Base-by-base conservation (phyloP, 2,888 invertebrate species). In the Temnothorax rugatulus region DNA sequence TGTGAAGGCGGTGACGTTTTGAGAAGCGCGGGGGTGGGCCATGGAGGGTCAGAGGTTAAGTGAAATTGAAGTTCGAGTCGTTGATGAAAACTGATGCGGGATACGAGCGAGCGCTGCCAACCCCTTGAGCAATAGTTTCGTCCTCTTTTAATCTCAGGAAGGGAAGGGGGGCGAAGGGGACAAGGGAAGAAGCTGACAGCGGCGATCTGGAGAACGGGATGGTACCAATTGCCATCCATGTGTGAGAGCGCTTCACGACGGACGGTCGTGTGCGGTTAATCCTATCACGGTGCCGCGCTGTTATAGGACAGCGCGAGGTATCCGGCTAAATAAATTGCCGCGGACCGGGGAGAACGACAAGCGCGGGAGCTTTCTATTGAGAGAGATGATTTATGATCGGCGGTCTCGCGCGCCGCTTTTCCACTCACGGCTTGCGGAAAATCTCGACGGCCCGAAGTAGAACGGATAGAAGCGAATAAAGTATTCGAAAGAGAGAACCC, bases 51-150 rank as follows among this genome's bases (percentile, higher is more conserved):
- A 54, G 84, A 63, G 86, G 84, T 90, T 88, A 89, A 92, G 90
- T 89, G 90, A 90, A 91, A 92, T 92, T 91, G 91, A 92, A 91
- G 91, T 92, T 90, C 41, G 83, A 82, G 54, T 85, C 85, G 86
- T 84, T 89, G 89, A 91, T 89, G 90, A 91, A 90, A 92, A 88
- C 88, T 68, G 68, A 84, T 68, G 87, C 76, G 69, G 71, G 82
- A 84, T 82, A 85, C 89, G 79, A 88, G 86, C 89, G 79, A 88
- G 86, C 86, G 82, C 83, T 41, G 63, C 29, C 52, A 8, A 25
- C 84, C 73, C 83, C 81, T 82, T 84, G 85, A 73, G 83, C 86
- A 77, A 90, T 87, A 88, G 88, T 91, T 91, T 87, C 85, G 83
- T 87, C 86, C 84, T 84, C 84, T 89, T 91, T 92, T 91, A 90